Evolutionary conservation across 1,140 invertebrate genomes (phyloP), one percentile per base, ranked within the genome.

Genomic region (Akabosia matsudoensis): DNA sequence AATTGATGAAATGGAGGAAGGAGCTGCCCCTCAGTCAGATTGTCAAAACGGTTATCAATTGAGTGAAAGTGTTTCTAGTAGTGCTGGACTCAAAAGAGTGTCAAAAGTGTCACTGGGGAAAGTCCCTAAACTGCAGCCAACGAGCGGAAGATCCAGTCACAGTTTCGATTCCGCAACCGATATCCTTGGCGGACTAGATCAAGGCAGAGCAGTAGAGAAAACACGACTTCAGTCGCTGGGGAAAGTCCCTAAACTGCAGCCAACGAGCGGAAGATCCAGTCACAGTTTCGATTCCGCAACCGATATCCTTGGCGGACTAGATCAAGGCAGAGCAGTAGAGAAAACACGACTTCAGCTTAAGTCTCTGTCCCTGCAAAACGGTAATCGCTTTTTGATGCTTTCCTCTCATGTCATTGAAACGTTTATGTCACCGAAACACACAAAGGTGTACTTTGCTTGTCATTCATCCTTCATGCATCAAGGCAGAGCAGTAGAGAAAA

Each of bases 1-100:
- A 26, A 34, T 79, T 34, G 79, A 79, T 31, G 79, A 79, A 26
- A 31, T 56, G 24, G 79, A 77, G 56, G 37, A n/a, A 51, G 22
- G 37, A 74, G 26, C 30, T 64, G 1, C 28, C 33, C 16, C n/a
- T 34, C 16, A 64, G 18, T 45, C 7, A 45, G 18, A 45, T 45
- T 7, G 37, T 18, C 37, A 45, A 18, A 45, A 45, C 37, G 37
- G 37, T 45, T 45, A 45, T 45, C 37, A 45, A 10, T 18, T 18
- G 7, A 18, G 37, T 45, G 37, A 45, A 45, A 45, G 37, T 18
- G 37, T 45, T 45, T 18, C 18, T 18, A 45, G 37, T 18, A 45
- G 18, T 30, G 61, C 28, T 7, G 31, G 22, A 31, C 7, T 16
- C 10, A 30, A 72, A 37, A 14, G 67, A 30, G 70, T 37, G 13